Base-by-base conservation (phyloP, 2,113 vertebrate genomes). In the Manacus vitellinus region DNA sequence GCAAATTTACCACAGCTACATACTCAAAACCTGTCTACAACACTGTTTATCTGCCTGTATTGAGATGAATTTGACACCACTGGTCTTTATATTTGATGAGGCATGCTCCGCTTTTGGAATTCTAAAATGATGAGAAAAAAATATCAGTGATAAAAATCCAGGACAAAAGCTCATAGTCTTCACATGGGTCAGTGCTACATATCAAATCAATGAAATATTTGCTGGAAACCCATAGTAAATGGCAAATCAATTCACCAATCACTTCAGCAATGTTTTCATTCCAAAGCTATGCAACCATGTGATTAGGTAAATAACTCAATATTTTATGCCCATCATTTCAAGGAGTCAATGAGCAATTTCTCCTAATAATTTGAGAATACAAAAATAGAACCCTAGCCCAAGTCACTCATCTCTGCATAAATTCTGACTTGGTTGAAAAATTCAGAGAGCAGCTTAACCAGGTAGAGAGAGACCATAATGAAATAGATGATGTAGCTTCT, bases 171-270 rank as follows among this genome's bases (percentile, higher is more conserved):
- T 97, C 88, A 70, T 93, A 92, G 92, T 84, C 67, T 83, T 67
- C 96, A 95, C 94, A 96, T 91, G 94, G 97, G 91, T 98, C 97
- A 97, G 59, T 94, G 96, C 75, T 95, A 92, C 88, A 95, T 96
- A 97, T 86, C 86, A 95, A 96, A 98, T 97, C 87, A 4, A 97
- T 97, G 89, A 97, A 97, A 97, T 96, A 95, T 94, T 97, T 97
- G 78, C 95, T 97, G 93, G 93, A 98, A 98, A 96, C 92, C 94
- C 94, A 95, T 54, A 92, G 91, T 95, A 97, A 98, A 97, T 97
- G 94, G 59, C 68, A 98, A 98, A 98, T 97, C 97, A 97, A 98
- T 98, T 97, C 91, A 95, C 95, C 92, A 92, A 96, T 97, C 96
- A 94, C 88, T 86, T 98, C 96, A 96, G 91, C 80, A 90, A 74